Evolutionary conservation across 2,888 invertebrate species (phyloP), one percentile per base, ranked within the genome.

Genomic region (Melanophora roralis): DNA sequence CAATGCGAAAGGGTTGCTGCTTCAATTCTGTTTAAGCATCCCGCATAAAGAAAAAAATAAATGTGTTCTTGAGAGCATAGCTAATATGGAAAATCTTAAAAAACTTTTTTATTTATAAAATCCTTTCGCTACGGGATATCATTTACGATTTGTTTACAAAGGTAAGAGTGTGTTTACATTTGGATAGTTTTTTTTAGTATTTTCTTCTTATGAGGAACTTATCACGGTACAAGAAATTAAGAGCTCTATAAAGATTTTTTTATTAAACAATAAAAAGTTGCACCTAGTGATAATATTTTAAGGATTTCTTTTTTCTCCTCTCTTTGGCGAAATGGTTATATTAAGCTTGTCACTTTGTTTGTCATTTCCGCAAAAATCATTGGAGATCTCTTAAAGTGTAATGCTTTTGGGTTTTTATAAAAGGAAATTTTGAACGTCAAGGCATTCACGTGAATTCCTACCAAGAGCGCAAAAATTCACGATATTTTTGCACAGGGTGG

Each of bases 61-160:
- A n/a, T n/a, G n/a, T n/a, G n/a, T n/a, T 36, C 2, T 62, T 38
- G 72, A 64, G 80, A 73, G 80, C 72, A 64, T 65, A 43, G 64
- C 69, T 64, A 76, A 76, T 60, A 34, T 53, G 47, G 16, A 57
- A 62, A 72, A 69, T 65, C 34, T 53, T 45, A 45, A 43, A 47
- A 68, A 73, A 6, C 6, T 27, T 27, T 27, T 45, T 68, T 57
- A 55, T 64, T 71, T 57, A 84, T 82, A 83, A 84, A 85, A 85
- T 86, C 86, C 86, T 88, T 89, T 89, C 89, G 86, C 89, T 83
- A 89, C 88, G 88, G 89, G 89, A 87, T 85, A 89, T 89, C 87
- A 86, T 87, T 89, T 87, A 87, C 87, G 85, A 85, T 83, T 85
- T 85, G 84, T 84, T 73, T 83, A 81, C 81, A 78, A 68, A 80